Conservation (phyloP, 1,140 invertebrate genomes). For the Stegodyphus dumicola region DNA sequence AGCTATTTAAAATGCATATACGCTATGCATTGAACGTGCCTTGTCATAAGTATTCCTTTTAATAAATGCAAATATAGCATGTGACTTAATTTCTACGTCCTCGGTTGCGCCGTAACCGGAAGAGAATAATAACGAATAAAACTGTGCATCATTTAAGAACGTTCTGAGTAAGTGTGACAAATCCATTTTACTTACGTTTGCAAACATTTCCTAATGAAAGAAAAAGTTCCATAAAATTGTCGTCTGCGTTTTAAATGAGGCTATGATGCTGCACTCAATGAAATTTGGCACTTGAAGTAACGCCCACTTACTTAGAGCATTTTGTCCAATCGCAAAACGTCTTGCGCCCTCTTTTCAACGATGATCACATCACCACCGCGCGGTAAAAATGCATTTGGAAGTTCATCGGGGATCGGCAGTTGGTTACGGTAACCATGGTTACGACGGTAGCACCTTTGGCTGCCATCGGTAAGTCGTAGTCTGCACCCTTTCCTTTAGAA, state of each 20-base stretch:
- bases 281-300: conserved; percentile 50
- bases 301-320: conserved; percentile 35
- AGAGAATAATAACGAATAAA: not conserved
- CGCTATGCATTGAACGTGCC: too few species aligned
- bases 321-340: conserved; percentile 22
- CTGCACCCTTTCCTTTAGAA: too few species aligned
- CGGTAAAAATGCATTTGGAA: conserved; percentile 29
- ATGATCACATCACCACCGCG: conserved; percentile 24
- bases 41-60: too few species aligned
- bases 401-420: conserved; percentile 4
- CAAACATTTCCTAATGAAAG: conserved; percentile 21
- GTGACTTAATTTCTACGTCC: too few species aligned
- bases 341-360: conserved; percentile 1
- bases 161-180: conserved; percentile 28
- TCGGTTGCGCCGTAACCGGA: too few species aligned
- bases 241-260: conserved; percentile 47
- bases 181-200: conserved; percentile 39
- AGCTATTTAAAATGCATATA: too few species aligned
- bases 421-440: conserved; percentile 19
- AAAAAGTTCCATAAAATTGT: not conserved
- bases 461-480: conserved; percentile 36
- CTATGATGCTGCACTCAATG: conserved; percentile 43
- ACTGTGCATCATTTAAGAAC: conserved; percentile 37
- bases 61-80: too few species aligned
- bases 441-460: not conserved